Evolutionary conservation across 2,113 vertebrate genomes (phyloP), one percentile per base, ranked within the genome.

Genomic region (Numida meleagris): DNA sequence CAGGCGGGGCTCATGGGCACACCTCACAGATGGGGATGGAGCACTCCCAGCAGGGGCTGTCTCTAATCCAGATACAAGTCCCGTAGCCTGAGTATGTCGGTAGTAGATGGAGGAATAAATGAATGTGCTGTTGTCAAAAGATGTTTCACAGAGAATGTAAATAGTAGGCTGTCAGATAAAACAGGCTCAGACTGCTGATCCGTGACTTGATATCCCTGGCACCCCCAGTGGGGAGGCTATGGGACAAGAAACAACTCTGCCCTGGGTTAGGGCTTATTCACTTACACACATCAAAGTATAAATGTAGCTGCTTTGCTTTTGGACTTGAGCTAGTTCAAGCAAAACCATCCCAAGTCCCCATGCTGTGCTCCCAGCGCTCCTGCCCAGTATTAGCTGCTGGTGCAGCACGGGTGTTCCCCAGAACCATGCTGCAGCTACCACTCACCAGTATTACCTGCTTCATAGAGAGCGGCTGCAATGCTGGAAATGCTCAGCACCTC

Each of bases 401-500:
- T 34, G 73, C 65, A 58, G 33, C 65, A 72, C 84, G 65, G 58
- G 17, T 42, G 42, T 74, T 34, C 90, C 82, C 12, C 0, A 3
- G 51, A 68, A 88, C 82, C 82, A 61, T 4, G 1, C 84, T 53
- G 34, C 70, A 36, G 80, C 80, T 83, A 74, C 16, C 25, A 13
- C 29, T 3, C 11, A 27, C 91, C 6, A 21, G 78, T 51, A 45
- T 74, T 55, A 86, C 91, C 89, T 94, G 89, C 51, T 91, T 86
- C 40, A 51, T 63, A 57, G 65, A 48, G 65, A 88, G 71, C 88
- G 73, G 82, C 70, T 81, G 75, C 43, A 10, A 5, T 71, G 57
- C 90, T 86, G 82, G 85, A 76, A 86, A 34, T 58, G 89, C 86
- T 82, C 24, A 6, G 85, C 81, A 90, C 89, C 77, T 95, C 9